Conservation (phyloP, 2,888 invertebrate species). For the Parelbella ahira region DNA sequence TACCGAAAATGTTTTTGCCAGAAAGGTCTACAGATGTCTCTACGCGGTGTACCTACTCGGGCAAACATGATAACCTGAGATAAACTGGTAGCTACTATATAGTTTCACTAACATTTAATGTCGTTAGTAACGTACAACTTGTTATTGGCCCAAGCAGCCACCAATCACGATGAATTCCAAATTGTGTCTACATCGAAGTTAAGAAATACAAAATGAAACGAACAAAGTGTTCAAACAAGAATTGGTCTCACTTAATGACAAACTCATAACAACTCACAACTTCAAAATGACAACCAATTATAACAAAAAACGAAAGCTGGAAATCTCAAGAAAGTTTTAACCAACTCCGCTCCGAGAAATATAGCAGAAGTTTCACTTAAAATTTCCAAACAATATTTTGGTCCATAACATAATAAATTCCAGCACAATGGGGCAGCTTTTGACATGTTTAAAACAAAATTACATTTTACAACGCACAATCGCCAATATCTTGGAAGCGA, state of each 20-base stretch:
- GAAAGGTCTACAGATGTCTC: too few relatives aligned
- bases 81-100: too few relatives aligned
- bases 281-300: constrained; percentile 20
- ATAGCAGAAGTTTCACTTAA: constrained; percentile 1
- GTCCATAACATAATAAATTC: constrained; percentile 11
- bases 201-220: neutral
- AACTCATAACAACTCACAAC: constrained; percentile 9
- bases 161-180: too few relatives aligned
- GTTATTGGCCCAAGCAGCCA: too few relatives aligned
- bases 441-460: constrained; percentile 8
- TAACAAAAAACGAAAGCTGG: constrained; percentile 1
- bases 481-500: too few relatives aligned
- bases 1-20: too few relatives aligned
- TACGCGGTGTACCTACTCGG: too few relatives aligned
- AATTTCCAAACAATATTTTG: constrained; percentile 13
- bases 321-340: constrained; percentile 12
- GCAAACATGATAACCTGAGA: too few relatives aligned
- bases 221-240: constrained; percentile 4
- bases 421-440: neutral
- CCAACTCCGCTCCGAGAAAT: constrained; percentile 2
- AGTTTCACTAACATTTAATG: too few relatives aligned
- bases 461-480: too few relatives aligned
- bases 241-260: constrained; percentile 13
- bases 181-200: too few relatives aligned
- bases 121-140: too few relatives aligned